Conservation (phyloP, 1,140 invertebrate genomes). For the Diuraphis noxia region DNA sequence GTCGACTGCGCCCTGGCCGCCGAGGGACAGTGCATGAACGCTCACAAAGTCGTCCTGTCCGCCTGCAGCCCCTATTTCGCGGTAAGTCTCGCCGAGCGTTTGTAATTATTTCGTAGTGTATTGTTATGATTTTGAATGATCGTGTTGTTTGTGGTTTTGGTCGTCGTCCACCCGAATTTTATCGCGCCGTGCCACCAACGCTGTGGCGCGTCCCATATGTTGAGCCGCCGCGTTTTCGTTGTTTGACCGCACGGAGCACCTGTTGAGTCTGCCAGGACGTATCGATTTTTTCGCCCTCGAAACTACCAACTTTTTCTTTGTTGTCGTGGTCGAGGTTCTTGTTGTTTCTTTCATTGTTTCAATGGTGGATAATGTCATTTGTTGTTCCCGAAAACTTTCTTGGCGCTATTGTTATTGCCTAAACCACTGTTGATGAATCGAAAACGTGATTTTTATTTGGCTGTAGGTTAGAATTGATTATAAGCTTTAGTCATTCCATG, state of each 20-base stretch:
- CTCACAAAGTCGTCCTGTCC: slow-evolving; percentile 56
- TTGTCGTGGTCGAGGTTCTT: neutral
- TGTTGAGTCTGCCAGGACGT: slow-evolving; percentile 1
- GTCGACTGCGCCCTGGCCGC: slow-evolving; percentile 65
- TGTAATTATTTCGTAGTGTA: neutral
- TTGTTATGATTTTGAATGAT: neutral
- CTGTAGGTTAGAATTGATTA: neutral
- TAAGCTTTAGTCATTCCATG: neutral
- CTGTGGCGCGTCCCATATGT: slow-evolving; percentile 23
- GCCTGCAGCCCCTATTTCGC: slow-evolving; percentile 57
- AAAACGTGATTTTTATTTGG: neutral
- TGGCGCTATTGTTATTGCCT: neutral
- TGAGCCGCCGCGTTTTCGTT: neutral
- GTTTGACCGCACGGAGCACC: neutral
- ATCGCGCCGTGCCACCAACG: neutral
- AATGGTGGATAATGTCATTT: neutral
- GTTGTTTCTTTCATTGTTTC: neutral
- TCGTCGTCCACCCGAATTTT: neutral
- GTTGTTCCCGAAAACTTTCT: neutral
- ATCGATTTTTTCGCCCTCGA: neutral
- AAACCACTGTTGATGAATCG: neutral
- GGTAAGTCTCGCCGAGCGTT: slow-evolving; percentile 28
- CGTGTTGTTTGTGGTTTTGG: neutral
- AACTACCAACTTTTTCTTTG: neutral
- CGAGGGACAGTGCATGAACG: slow-evolving; percentile 56